Evolutionary conservation across 1,140 invertebrate genomes (phyloP), one percentile per base, ranked within the genome.

Genomic region (Batillaria attramentaria): DNA sequence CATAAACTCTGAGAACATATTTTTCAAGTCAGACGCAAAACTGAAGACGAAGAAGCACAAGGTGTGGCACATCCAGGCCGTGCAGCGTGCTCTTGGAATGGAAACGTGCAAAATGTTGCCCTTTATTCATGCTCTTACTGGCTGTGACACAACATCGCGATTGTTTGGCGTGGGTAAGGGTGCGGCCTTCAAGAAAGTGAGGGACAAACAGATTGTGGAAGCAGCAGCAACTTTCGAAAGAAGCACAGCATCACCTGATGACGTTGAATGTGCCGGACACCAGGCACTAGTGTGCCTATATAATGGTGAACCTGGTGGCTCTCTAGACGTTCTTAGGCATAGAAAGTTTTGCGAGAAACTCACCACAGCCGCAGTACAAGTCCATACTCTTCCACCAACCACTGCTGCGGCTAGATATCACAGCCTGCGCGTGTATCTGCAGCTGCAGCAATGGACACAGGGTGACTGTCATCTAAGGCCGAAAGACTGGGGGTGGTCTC

Each of bases 81-180:
- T 16, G 31, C 31, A 65, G 18, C 6, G 37, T 10, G 33, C 28
- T 65, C 28, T 16, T 10, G 31, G 62, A 28, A 28, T 33, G 81
- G 42, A 74, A 41, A 18, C 79, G 35, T 73, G 43, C 28, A 3
- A 73, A 1, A 31, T 84, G 72, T 16, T 66, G 43, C 39, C 81
- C 65, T 60, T 39, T 54, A 18, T 77, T 60, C 62, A 57, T 81
- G 65, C 62, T 72, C 41, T 50, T 77, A 50, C 77, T 70, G 69
- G 41, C 41, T 42, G 77, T 79, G 57, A 81, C 79, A 76, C 60
- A 72, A 60, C 60, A 72, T 28, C 57, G 60, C 16, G 78, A 39
- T n/a, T 65, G 28, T 66, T 72, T 83, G 35, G 60, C 16, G 24
- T 79, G 8, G 62, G 37, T 3, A 65, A 84, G 28, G 39, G 50